Conservation (phyloP, 2,113 vertebrate species). For the Myocastor coypus region DNA sequence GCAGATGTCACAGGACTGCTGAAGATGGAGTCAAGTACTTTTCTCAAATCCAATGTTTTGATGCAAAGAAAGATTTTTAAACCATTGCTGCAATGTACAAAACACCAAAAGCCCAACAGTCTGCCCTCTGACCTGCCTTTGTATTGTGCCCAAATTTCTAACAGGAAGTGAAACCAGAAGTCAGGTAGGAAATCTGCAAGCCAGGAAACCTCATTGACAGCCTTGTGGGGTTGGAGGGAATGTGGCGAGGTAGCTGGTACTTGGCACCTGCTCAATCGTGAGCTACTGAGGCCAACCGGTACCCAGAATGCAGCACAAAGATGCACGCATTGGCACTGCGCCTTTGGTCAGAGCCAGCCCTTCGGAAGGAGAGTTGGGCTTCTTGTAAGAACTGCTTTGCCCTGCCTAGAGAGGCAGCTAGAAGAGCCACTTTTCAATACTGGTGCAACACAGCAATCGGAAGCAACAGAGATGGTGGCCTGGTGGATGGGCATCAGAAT, state of each 20-base stretch:
- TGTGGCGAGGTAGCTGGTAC: not conserved
- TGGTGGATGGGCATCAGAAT: not conserved
- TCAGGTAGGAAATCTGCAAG: not conserved
- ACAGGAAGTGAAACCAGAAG: not conserved
- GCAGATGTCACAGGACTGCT: not conserved
- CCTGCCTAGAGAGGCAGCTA: not conserved
- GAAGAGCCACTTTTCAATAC: not conserved
- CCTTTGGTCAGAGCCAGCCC: not conserved
- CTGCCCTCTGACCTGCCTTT: not conserved
- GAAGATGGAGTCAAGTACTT: not conserved
- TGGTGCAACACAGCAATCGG: not conserved
- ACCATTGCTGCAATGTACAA: not conserved
- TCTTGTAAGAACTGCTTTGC: not conserved
- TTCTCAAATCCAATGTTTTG: not conserved
- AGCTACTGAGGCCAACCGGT: not conserved
- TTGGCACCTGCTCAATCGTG: not conserved
- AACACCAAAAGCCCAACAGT: not conserved
- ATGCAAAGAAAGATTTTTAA: conserved; percentile 15
- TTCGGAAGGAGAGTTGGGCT: not conserved
- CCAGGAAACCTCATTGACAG: not conserved
- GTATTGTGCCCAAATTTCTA: not conserved
- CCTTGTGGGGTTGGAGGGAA: not conserved
- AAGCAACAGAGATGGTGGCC: not conserved
- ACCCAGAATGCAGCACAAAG: not conserved
- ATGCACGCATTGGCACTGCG: fast-evolving